Base-by-base conservation (phyloP, 2,113 vertebrate species). In the Mormoops blainvillei region DNA sequence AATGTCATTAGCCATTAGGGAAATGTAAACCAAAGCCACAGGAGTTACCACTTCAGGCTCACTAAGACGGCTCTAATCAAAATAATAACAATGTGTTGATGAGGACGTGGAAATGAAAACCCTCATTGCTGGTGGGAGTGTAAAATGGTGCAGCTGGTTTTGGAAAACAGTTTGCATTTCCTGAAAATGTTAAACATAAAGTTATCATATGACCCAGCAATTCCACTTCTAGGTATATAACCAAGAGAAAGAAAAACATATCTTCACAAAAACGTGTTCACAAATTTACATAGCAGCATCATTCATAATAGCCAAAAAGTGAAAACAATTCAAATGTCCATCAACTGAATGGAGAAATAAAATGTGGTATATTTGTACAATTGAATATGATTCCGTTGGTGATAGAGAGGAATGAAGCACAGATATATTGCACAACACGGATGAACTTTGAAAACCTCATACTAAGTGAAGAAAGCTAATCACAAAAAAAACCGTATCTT, bases 181-280 rank as follows among this genome's bases (percentile, higher is more conserved):
- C 38, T 92, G 48, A 85, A 87, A 95, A 78, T n/a, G 43, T 73
- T 89, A 90, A 94, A 86, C 68, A 45, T 10, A 70, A 0, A 73
- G 63, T 88, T 88, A 86, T 4, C 48, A 41, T 13, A 52, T 43
- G 61, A 86, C 33, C 87, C 12, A 91, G 24, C 20, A 73, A 81
- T 88, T 87, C 67, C 20, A 76, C 28, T 88, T 14, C n/a, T 50
- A 31, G 15, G 41, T 63, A 61, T 58, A 52, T 33, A 56, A 7
- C 6, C 33, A 31, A 87, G 86, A 88, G 65, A 94, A 95, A 65
- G 81, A 15, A 87, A 74, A 97, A 87, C 50, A 80, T 61, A 50
- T 20, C 16, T n/a, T 86, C 18, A 83, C 41, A 71, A 20, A 80
- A 88, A 48, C 19, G 18, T 84, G 28, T 68, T 83, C 7, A 43